Evolutionary conservation across 2,888 invertebrate genomes (phyloP).

Genomic region (Plebejus melissa): DNA sequence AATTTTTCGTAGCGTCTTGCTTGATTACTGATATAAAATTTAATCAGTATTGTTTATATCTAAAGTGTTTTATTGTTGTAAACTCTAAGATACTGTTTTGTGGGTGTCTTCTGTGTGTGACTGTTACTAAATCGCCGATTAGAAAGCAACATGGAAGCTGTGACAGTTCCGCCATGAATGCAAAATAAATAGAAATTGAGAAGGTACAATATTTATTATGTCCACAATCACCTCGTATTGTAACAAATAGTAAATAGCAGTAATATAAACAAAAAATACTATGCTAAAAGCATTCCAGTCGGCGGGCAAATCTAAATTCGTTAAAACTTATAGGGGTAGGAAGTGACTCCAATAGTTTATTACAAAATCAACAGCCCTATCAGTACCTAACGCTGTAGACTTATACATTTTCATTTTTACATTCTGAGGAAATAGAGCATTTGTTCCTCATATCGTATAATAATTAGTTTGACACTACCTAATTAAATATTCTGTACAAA

Average conservation of each 20-base stretch:
- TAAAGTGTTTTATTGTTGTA: constrained; percentile 24
- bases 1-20: constrained; percentile 49
- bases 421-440: neutral
- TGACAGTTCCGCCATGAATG: constrained; percentile 81
- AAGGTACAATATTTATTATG: constrained; percentile 50
- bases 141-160: constrained; percentile 80
- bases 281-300: neutral
- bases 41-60: constrained; percentile 34
- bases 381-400: neutral
- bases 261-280: neutral
- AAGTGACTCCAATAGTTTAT: constrained; percentile 21
- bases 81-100: constrained; percentile 36
- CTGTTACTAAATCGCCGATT: constrained; percentile 40
- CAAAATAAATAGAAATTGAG: constrained; percentile 79
- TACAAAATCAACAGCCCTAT: constrained; percentile 20
- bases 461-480: neutral
- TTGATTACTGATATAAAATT: constrained; percentile 41
- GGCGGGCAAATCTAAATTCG: neutral
- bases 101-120: constrained; percentile 34
- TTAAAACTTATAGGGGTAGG: neutral
- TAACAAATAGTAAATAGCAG: neutral
- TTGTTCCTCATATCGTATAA: neutral
- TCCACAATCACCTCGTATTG: constrained; percentile 16
- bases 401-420: neutral
- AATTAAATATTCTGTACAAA: neutral